Evolutionary conservation across 2,797 vertebrate species (phyloP).

Genomic region (Fratercula arctica): DNA sequence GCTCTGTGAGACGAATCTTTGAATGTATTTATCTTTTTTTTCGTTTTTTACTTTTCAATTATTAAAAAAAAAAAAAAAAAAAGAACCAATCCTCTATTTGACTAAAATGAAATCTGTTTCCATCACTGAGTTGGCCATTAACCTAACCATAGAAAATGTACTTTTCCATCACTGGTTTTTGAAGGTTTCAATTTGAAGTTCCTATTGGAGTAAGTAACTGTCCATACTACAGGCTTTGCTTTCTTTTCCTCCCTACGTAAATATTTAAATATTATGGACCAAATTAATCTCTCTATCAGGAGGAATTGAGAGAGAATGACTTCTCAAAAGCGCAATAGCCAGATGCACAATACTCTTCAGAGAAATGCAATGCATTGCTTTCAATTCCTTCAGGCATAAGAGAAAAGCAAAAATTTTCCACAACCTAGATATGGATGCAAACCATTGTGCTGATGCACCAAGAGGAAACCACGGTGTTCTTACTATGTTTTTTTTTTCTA

Average conservation of each 20-base stretch:
- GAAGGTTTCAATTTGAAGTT: background rate
- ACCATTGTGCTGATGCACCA: background rate
- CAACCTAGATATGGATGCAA: background rate
- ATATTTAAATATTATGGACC: background rate
- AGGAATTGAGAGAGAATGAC: background rate
- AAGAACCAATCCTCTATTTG: background rate
- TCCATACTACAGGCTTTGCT: background rate
- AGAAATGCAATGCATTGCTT: background rate
- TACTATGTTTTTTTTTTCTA: background rate
- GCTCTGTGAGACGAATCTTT: background rate
- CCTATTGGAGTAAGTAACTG: background rate
- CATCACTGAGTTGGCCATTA: background rate
- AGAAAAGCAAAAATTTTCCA: background rate
- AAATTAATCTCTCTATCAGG: background rate
- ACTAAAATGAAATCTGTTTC: background rate
- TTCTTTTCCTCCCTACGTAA: background rate
- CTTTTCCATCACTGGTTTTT: background rate
- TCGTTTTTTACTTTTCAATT: background rate
- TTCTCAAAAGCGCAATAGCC: background rate
- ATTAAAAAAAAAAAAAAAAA: background rate
- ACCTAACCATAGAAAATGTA: background rate
- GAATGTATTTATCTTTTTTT: background rate
- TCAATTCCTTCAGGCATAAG: background rate
- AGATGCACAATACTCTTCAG: background rate
- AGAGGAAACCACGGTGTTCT: background rate